A percentile compares a stretch with the other conserved stretches of the same genome.
These are phyloP conservation scores for Coregonus sp. DNA, from an alignment of 2,797 vertebrate species.

Conservation along the genomic window DNA sequence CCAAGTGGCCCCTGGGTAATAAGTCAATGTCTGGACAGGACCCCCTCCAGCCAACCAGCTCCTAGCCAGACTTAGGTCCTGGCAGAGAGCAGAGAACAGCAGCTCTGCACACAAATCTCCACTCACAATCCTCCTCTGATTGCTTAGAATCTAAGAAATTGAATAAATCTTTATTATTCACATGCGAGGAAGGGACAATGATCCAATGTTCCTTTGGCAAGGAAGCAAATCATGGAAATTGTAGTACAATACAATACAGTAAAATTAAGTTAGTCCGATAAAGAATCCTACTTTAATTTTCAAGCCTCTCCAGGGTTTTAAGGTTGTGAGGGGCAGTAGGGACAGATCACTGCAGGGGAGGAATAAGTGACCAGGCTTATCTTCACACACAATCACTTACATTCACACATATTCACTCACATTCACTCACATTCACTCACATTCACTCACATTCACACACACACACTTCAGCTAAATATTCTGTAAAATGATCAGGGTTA, in stretches of 20 bases:
- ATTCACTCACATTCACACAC: too few relatives aligned
- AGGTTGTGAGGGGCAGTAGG: not conserved
- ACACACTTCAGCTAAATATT: not conserved
- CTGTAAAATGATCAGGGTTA: not conserved
- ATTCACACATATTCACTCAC: too few relatives aligned
- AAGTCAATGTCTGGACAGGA: constrained; percentile 6
- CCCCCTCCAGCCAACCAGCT: not conserved
- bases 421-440: too few relatives aligned
- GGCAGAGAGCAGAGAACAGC: not conserved
- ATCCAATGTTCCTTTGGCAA: not conserved
- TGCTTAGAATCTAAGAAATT: not conserved
- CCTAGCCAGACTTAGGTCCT: not conserved
- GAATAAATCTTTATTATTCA: not conserved
- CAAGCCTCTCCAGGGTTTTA: not conserved
- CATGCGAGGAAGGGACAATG: not conserved
- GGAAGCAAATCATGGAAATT: not conserved
- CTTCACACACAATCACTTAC: not conserved
- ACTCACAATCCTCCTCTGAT: not conserved
- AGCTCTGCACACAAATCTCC: not conserved
- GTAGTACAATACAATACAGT: not conserved
- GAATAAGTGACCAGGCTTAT: not conserved
- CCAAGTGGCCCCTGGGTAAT: constrained; percentile 22
- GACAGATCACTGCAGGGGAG: not conserved
- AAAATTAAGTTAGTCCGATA: not conserved
- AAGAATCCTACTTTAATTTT: not conserved